phyloP scores from a whole-genome alignment of 2,797 vertebrate species.

The Enteromius radiatus region DNA sequence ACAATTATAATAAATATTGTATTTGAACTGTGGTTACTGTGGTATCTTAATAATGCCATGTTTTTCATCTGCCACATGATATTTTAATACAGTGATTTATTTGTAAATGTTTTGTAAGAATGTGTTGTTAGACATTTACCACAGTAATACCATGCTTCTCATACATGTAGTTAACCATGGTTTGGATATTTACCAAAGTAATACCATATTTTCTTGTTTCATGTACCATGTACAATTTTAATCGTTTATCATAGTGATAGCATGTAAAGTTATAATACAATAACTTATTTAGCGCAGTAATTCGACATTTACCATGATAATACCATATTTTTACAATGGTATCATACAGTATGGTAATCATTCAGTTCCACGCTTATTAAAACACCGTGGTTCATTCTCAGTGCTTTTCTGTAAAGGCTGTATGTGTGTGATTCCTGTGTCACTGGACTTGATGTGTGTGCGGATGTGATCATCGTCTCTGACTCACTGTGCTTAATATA shows the following conservation, averaged over 20 bases:
- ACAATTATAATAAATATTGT: no score
- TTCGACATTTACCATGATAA: background rate
- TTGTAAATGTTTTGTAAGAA: no score
- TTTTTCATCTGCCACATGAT: background rate
- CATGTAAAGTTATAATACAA: background rate
- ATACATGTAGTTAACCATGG: background rate
- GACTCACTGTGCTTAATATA: constrained; percentile 50
- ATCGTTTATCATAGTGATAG: background rate
- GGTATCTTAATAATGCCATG: background rate
- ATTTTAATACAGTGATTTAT: no score
- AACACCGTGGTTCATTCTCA: background rate
- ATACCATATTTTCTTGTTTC: background rate
- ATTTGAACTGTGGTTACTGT: background rate
- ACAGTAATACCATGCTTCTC: background rate
- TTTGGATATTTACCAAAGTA: background rate
- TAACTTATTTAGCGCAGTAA: background rate
- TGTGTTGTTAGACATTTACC: background rate
- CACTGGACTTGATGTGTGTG: constrained; percentile 4
- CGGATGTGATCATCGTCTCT: background rate
- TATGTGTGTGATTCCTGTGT: constrained; percentile 11
- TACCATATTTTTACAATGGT: background rate
- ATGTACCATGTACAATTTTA: background rate
- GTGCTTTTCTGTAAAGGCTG: background rate
- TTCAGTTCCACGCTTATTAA: background rate
- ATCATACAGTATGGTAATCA: no score